phyloP scores from a whole-genome alignment of 1,140 invertebrate genomes.

The Manduca sexta region DNA sequence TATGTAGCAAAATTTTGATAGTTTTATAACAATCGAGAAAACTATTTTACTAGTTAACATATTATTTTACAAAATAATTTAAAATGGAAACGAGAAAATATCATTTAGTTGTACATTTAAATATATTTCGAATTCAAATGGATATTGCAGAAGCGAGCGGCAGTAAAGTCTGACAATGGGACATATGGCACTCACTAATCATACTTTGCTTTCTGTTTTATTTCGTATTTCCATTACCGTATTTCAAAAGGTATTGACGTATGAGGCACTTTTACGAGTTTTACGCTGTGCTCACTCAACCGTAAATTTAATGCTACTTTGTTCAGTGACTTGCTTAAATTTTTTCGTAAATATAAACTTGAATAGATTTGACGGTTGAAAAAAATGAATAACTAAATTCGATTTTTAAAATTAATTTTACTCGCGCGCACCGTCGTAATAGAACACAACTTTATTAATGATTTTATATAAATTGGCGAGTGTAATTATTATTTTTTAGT shows the following conservation, averaged over 20 bases:
- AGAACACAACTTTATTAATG: no score
- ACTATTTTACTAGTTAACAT: no score
- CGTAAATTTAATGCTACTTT: slow-evolving; percentile 43
- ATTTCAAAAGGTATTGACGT: slow-evolving; percentile 72
- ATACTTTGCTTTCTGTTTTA: slow-evolving; percentile 72
- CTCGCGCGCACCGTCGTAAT: no score
- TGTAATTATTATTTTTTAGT: no score
- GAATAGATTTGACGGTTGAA: no score
- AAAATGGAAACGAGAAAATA: neutral
- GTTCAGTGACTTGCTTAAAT: slow-evolving; percentile 27
- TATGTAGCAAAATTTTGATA: no score
- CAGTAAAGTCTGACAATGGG: slow-evolving; percentile 62
- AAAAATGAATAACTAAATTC: no score
- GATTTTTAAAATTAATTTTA: no score
- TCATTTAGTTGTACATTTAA: slow-evolving; percentile 27
- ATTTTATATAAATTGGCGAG: no score
- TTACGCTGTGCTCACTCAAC: slow-evolving; percentile 37
- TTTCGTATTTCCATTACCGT: slow-evolving; percentile 71
- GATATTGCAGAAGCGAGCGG: slow-evolving; percentile 41
- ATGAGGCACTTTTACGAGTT: slow-evolving; percentile 68
- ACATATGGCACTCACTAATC: slow-evolving; percentile 66
- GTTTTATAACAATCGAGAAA: no score
- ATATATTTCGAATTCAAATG: slow-evolving; percentile 55
- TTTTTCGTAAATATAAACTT: slow-evolving; percentile 20
- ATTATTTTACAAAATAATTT: no score